phyloP scores from a whole-genome alignment of 2,888 invertebrate species.

The Chloromyia formosa region DNA sequence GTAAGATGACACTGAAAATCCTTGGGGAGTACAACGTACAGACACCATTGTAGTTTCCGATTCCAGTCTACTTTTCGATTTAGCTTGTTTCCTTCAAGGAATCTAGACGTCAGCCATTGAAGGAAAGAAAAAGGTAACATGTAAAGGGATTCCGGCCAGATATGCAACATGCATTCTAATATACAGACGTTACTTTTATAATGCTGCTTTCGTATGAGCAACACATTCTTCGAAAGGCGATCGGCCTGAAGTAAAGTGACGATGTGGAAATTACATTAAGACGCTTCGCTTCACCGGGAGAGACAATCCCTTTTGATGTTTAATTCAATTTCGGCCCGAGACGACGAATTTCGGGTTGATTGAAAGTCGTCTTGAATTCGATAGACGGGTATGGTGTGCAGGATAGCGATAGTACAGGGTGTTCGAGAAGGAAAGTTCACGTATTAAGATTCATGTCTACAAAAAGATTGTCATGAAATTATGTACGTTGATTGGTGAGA shows the following conservation, averaged over 20 bases:
- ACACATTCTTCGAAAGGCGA: background rate
- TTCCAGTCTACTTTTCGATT: background rate
- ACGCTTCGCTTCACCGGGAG: constrained; percentile 11
- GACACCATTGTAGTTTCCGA: background rate
- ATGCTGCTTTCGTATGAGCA: background rate
- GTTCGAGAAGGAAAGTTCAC: too few relatives aligned
- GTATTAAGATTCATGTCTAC: too few relatives aligned
- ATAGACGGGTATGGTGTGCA: too few relatives aligned
- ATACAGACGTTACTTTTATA: constrained; percentile 3
- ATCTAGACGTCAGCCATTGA: background rate
- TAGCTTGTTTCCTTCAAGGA: too few relatives aligned
- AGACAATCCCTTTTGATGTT: constrained; percentile 44
- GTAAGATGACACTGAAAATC: background rate
- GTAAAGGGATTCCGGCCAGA: background rate
- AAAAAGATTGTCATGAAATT: too few relatives aligned
- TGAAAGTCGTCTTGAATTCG: constrained; percentile 35
- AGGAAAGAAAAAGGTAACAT: background rate
- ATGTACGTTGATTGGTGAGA: too few relatives aligned
- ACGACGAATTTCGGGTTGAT: constrained; percentile 34
- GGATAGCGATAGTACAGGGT: too few relatives aligned
- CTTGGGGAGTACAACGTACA: background rate
- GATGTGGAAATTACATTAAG: constrained; percentile 44
- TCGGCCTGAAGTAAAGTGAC: constrained; percentile 34
- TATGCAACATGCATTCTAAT: background rate
- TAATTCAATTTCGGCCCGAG: constrained; percentile 42